Percentiles rank a stretch among this genome's conserved stretches.
Evolutionary conservation across 2,888 invertebrate genomes (phyloP).

Genomic region (Amphipyra berbera): DNA sequence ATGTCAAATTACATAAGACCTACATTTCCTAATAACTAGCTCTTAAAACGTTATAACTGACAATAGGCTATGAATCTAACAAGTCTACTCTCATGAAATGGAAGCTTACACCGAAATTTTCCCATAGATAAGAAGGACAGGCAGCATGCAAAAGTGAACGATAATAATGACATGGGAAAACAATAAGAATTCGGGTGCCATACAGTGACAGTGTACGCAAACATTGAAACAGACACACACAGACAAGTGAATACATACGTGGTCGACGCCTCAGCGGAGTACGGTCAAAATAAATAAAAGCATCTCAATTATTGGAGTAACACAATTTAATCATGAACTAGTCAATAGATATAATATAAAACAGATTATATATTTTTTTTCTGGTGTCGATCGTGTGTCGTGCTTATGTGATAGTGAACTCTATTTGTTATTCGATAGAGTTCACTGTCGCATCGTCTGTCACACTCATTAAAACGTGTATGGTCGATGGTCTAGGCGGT

Average conservation of each 20-base stretch:
- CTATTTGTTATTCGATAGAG: conserved; percentile 71
- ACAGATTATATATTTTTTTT: conserved; percentile 86
- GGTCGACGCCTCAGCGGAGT: conserved; percentile 89
- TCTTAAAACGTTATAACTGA: conserved; percentile 43
- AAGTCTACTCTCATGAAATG: conserved; percentile 47
- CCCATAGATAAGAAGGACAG: conserved; percentile 70
- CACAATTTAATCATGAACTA: conserved; percentile 90
- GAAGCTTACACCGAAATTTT: conserved; percentile 64
- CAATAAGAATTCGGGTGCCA: conserved; percentile 79
- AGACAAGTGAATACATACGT: conserved; percentile 89
- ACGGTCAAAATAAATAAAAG: conserved; percentile 89
- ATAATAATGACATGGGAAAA: conserved; percentile 76
- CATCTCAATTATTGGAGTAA: conserved; percentile 89
- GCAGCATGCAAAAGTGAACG: conserved; percentile 86
- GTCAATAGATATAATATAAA: conserved; percentile 87
- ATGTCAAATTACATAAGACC: conserved; percentile 41
- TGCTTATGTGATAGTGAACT: conserved; percentile 85
- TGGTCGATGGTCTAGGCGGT: conserved; percentile 86
- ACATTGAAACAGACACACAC: conserved; percentile 89
- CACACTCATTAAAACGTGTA: conserved; percentile 83
- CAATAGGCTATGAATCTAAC: conserved; percentile 50
- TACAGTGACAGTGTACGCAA: conserved; percentile 87
- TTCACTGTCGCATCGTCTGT: conserved; percentile 85
- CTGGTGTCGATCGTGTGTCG: conserved; percentile 86
- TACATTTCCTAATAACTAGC: conserved; percentile 52